Percentiles rank a stretch among this genome's conserved stretches.
phyloP scores from a whole-genome alignment of 2,113 vertebrate species.

The Hypocryptadius cinnamomeus region DNA sequence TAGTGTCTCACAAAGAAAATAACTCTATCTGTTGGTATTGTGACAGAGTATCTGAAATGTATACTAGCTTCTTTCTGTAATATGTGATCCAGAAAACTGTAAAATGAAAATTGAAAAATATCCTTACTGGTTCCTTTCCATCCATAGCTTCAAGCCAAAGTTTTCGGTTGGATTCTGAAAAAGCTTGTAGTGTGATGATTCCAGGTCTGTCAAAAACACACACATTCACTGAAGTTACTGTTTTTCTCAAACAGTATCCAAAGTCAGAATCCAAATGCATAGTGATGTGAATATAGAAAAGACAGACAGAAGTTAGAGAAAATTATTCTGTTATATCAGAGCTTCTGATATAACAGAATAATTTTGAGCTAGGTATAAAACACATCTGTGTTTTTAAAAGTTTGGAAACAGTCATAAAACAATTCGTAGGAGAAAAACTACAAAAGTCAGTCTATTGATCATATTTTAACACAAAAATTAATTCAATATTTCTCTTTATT shows the following conservation, averaged over 20 bases:
- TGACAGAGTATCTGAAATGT: neutral
- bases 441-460: neutral
- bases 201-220: slow-evolving; percentile 78
- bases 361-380: neutral
- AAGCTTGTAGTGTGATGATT: slow-evolving; percentile 91
- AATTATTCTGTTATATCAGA: neutral
- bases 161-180: slow-evolving; percentile 91
- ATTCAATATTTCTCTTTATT: neutral
- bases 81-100: neutral
- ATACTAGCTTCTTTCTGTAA: neutral
- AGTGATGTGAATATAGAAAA: neutral
- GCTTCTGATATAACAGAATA: neutral
- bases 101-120: neutral
- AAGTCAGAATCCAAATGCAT: neutral
- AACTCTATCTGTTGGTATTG: neutral
- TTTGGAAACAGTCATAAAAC: neutral
- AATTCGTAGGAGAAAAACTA: neutral
- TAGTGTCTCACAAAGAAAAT: neutral
- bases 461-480: neutral
- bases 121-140: slow-evolving; percentile 94
- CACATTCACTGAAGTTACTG: neutral
- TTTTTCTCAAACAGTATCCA: neutral
- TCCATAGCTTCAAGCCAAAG: slow-evolving; percentile 98
- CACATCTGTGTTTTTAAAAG: neutral
- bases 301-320: neutral